phyloP scores from a whole-genome alignment of 2,113 vertebrate genomes.

The Morone chrysops region DNA sequence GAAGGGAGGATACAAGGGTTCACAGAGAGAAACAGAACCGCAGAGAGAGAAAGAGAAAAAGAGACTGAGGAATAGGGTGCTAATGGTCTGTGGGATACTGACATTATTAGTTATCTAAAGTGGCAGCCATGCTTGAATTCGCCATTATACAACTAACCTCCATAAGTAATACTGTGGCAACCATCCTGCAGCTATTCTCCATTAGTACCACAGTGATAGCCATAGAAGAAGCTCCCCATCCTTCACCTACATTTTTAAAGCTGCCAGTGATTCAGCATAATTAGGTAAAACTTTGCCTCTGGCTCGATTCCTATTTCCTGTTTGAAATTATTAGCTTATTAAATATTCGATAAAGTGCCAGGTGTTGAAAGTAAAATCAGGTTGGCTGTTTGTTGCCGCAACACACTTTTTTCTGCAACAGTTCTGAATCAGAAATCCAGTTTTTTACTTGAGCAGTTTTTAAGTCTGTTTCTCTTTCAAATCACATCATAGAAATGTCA shows the following conservation, averaged over 20 bases:
- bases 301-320: slow-evolving; percentile 47
- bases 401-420: not conserved
- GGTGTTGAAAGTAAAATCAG: slow-evolving; percentile 36
- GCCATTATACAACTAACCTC: slow-evolving; percentile 45
- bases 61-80: slow-evolving; percentile 17
- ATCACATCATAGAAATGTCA: not conserved
- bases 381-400: not conserved
- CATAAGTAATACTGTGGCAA: slow-evolving; percentile 37
- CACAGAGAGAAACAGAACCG: slow-evolving; percentile 22
- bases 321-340: slow-evolving; percentile 36
- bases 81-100: slow-evolving; percentile 53
- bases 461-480: not conserved
- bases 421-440: not conserved
- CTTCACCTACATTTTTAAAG: slow-evolving; percentile 22
- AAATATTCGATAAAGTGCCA: slow-evolving; percentile 38
- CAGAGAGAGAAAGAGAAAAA: not conserved
- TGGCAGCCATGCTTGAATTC: slow-evolving; percentile 50
- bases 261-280: slow-evolving; percentile 30
- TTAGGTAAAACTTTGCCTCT: slow-evolving; percentile 26
- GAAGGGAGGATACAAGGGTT: slow-evolving; percentile 10
- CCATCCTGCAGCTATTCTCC: slow-evolving; percentile 3
- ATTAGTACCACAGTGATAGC: not conserved
- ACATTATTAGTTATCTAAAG: slow-evolving; percentile 64
- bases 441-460: not conserved
- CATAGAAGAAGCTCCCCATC: not conserved